These are phyloP conservation scores for Formica aserva DNA, from an alignment of 2,888 invertebrate genomes.

Conservation along the genomic window DNA sequence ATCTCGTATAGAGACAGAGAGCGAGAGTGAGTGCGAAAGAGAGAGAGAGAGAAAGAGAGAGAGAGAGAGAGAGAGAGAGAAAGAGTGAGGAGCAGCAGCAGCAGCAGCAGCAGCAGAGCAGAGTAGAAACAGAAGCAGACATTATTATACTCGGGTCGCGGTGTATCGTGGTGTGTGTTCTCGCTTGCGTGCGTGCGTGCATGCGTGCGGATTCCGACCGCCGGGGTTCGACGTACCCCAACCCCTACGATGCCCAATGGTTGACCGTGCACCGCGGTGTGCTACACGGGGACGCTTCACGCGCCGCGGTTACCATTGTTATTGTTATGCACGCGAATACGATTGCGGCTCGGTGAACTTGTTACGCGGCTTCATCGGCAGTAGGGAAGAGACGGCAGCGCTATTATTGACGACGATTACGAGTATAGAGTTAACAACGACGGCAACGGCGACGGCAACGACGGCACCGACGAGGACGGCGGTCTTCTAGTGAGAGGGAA, in stretches of 20 bases:
- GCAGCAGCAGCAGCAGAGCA: background rate
- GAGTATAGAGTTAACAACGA: background rate
- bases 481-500: conserved; percentile 69
- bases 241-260: conserved; percentile 92
- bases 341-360: conserved; percentile 72
- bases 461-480: conserved; percentile 41
- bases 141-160: background rate
- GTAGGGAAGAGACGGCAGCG: conserved; percentile 52
- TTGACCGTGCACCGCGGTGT: conserved; percentile 90
- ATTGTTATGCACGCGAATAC: conserved; percentile 74
- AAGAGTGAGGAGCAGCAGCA: background rate
- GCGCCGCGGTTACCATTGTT: conserved; percentile 82
- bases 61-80: background rate
- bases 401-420: background rate
- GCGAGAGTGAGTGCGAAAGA: background rate
- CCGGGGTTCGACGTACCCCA: conserved; percentile 74
- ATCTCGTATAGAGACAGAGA: conserved; percentile 7
- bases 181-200: background rate
- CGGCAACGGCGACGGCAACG: conserved; percentile 10
- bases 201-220: conserved; percentile 62
- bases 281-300: conserved; percentile 89
- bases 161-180: background rate
- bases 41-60: background rate
- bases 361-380: conserved; percentile 63
- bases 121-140: background rate